phyloP scores from a whole-genome alignment of 2,113 vertebrate species.

The Pimephales promelas region DNA sequence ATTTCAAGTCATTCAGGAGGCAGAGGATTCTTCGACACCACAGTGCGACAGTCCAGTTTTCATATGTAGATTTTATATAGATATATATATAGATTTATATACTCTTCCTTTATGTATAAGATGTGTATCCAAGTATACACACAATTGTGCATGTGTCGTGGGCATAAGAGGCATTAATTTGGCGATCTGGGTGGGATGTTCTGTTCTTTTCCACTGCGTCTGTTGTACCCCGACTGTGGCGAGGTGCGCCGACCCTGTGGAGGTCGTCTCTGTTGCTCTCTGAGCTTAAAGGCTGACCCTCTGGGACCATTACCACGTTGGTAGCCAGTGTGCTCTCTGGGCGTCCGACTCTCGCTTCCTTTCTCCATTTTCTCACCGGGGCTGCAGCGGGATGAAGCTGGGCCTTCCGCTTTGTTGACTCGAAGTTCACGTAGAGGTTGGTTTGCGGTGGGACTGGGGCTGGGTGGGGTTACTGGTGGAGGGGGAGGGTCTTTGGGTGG shows the following conservation, averaged over 20 bases:
- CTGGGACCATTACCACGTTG: slow-evolving; percentile 78
- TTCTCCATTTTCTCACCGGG: slow-evolving; percentile 75
- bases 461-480: slow-evolving; percentile 56
- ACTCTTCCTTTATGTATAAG: slow-evolving; percentile 22
- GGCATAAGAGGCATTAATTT: slow-evolving; percentile 82
- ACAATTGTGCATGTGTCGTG: slow-evolving; percentile 59
- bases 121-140: slow-evolving; percentile 51
- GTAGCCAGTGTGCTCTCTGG: slow-evolving; percentile 82
- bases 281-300: slow-evolving; percentile 84
- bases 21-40: background rate
- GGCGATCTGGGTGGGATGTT: slow-evolving; percentile 92
- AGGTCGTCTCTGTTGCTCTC: slow-evolving; percentile 88
- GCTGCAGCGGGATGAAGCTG: slow-evolving; percentile 24
- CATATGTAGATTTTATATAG: slow-evolving; percentile 27
- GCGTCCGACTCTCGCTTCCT: slow-evolving; percentile 76
- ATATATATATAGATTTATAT: slow-evolving; percentile 43
- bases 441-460: slow-evolving; percentile 60
- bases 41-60: slow-evolving; percentile 45
- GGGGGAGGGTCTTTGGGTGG: slow-evolving; percentile 88
- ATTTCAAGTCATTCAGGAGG: background rate
- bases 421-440: slow-evolving; percentile 89
- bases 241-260: slow-evolving; percentile 72
- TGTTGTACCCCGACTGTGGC: slow-evolving; percentile 86
- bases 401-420: slow-evolving; percentile 85
- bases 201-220: slow-evolving; percentile 93